Base-by-base conservation (phyloP, 2,888 invertebrate genomes). In the Azorinus chamasolen region DNA sequence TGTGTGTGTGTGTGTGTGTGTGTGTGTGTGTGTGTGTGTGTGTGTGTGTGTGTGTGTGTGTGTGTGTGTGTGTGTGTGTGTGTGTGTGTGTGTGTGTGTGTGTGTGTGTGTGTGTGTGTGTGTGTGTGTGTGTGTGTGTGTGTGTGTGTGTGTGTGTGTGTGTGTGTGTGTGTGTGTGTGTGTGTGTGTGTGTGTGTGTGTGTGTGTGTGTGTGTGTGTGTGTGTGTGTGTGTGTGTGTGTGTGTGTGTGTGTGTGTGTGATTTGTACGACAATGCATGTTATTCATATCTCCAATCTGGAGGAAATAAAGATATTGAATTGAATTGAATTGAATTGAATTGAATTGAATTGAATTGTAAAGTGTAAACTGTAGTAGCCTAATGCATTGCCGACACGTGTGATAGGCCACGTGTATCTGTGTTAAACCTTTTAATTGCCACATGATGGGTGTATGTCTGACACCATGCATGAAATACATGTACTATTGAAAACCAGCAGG, bases 1-100 rank as follows among this genome's bases (percentile, higher is more conserved):
- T 46, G 48, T 46, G 48, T 46, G 48, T 46, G 48, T 46, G 48
- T 46, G 48, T 46, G 48, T 46, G 48, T 46, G 48, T 46, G 48
- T 46, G 48, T 46, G 48, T 46, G 48, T 46, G 48, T 46, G 48
- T 46, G 48, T 46, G 48, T 46, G 48, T 46, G 48, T 46, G 48
- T 46, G 48, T 46, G 48, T 46, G 48, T 46, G 48, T 46, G 48
- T 46, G 48, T 46, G 48, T 46, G 48, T 46, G 48, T 46, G 48
- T 46, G 48, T 46, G 48, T 46, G 48, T 46, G 48, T 46, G 48
- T 46, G 48, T 46, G 48, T 46, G 48, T 46, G 48, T 46, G 48
- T 46, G 48, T 46, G 48, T 46, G 48, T 46, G 48, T 46, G 48
- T 46, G 48, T 46, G 48, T 46, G 48, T 46, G 48, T 46, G 48